A percentile compares a stretch with the other conserved stretches of the same genome.
Conservation (phyloP, 2,888 invertebrate species). For the Anoplius nigerrimus region DNA sequence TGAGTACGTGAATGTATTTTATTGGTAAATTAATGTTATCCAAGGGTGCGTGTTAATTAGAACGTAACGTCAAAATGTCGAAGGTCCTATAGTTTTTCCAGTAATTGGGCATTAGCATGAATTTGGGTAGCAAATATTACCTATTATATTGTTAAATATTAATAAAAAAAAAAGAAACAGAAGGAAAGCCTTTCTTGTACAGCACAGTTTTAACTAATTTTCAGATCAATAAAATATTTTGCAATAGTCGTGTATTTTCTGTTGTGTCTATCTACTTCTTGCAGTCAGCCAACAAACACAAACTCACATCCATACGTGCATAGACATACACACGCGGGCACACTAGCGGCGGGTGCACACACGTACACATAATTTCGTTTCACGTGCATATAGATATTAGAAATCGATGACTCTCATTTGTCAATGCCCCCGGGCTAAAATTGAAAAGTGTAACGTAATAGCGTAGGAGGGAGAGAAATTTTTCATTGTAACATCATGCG, state of each 20-base stretch:
- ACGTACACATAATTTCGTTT: conserved; percentile 20
- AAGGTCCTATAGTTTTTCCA: too few species aligned
- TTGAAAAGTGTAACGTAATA: too few species aligned
- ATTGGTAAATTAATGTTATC: too few species aligned
- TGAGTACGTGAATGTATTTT: too few species aligned
- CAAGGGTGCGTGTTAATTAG: too few species aligned
- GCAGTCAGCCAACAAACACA: conserved; percentile 15
- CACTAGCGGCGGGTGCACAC: too few species aligned
- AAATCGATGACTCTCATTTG: neutral
- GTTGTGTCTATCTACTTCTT: conserved; percentile 24
- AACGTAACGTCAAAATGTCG: too few species aligned
- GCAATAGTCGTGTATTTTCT: conserved; percentile 21
- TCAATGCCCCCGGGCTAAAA: too few species aligned
- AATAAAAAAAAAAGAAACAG: conserved; percentile 22
- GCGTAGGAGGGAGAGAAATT: too few species aligned
- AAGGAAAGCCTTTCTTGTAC: conserved; percentile 17
- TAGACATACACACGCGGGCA: too few species aligned
- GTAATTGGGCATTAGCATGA: too few species aligned
- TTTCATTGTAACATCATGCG: neutral
- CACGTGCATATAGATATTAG: conserved; percentile 11
- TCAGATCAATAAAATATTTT: conserved; percentile 29
- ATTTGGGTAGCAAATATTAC: too few species aligned
- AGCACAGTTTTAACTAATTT: conserved; percentile 15
- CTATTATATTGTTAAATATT: neutral
- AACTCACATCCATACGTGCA: conserved; percentile 15